Base-by-base conservation (phyloP, 2,797 vertebrate genomes). In the Buceros bicornis region DNA sequence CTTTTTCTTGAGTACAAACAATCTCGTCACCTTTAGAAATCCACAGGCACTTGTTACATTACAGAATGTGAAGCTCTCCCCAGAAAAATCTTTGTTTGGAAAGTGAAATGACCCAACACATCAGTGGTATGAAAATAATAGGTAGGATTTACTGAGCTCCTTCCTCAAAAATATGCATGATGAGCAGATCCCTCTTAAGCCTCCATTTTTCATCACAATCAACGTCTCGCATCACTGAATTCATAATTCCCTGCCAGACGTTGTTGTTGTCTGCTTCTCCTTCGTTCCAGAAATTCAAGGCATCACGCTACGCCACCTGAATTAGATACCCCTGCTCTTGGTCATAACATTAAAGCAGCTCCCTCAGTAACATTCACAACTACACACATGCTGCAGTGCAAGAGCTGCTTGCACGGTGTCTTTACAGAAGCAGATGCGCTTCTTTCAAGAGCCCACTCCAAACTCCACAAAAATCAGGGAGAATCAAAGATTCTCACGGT, bases 81-180 rank as follows among this genome's bases (percentile, higher is more conserved):
- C 11, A 6, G n/a, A 70, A 73, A 73, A 79, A 85, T 8, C 16
- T 79, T 66, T 53, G 74, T 77, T 45, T 21, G 19, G 13, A 17
- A 66, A 85, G 69, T 31, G 35, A 74, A 94, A 85, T 8, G 61
- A 74, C 45, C 42, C 74, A 90, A 70, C 35, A 53, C 17, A 42
- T 3, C 8, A 76, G 48, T 10, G 64, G 25, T 40, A 82, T 0
- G 3, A 74, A 79, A 80, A 18, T 8, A 83, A 67, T 61, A 61
- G 54, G 18, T 19, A 50, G 47, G 79, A 93, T 67, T 92, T 88
- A 81, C 54, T 15, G 80, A 93, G 83, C 67, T 82, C 31, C 35
- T 84, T 64, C 33, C 71, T 72, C 79, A 74, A 16, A 83, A 74
- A 57, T 11, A 37, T 1, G 26, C 43, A 24, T 15, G 74, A 76